Base-by-base conservation (phyloP, 2,888 invertebrate genomes). In the Agonopterix heracliana region DNA sequence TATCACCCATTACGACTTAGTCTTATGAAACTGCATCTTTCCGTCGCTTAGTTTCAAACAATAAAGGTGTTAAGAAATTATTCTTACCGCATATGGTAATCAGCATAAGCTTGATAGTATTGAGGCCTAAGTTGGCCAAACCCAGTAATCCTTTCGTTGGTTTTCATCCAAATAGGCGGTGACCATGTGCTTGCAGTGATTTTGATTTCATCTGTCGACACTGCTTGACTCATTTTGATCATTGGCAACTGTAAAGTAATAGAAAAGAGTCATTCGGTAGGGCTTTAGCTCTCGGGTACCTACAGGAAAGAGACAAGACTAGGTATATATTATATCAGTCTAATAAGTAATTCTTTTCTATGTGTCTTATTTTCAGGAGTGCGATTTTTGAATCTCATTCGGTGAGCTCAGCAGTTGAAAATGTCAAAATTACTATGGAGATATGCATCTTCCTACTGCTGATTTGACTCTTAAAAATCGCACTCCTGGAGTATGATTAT, bases 91-190 rank as follows among this genome's bases (percentile, higher is more conserved):
- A 95, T 64, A 69, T 94, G 92, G 69, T 97, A 98, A 58, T 95
- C 88, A 0, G 96, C 96, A 89, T 93, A 98, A 0, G 92, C 71
- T 72, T 95, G 93, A 72, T 93, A 96, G 74, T 92, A 95, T 49
- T 90, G 73, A 0, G 74, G 67, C 57, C 79, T 84, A 0, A 91
- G 66, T 45, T 79, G 86, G 41, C 89, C 90, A 59, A 88, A 91
- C 58, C 92, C 92, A 0, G 84, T 88, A 67, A 89, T 90, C 7
- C 66, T 70, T 43, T 91, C 79, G 60, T 91, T 92, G 0, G 90
- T 90, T 70, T 93, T 94, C 93, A 93, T 93, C 93, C 93, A 93
- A 2, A 81, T 63, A 0, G 93, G 93, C 0, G 93, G 85, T 1
- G 91, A 90, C 93, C 93, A 94, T 0, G 91, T 87, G 45, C 91